Evolutionary conservation across 2,888 invertebrate genomes (phyloP), one percentile per base, ranked within the genome.

Genomic region (Morpho deidamia): DNA sequence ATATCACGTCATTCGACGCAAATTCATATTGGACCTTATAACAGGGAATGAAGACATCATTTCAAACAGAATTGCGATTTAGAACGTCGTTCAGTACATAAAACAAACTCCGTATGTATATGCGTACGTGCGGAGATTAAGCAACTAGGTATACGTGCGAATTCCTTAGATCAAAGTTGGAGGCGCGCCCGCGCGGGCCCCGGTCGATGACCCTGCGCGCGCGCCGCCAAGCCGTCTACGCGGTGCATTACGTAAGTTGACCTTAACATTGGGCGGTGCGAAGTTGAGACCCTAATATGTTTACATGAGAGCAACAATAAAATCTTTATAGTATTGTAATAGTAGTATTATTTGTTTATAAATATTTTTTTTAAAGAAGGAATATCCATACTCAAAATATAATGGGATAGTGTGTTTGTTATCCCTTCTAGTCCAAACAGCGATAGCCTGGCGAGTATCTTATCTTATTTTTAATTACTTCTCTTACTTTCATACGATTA

Each of bases 211-310:
- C 78, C 70, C 78, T 68, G 77, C 76, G 78, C 72, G 58, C 62
- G 69, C 81, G 84, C 81, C 87, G 88, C 89, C 88, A 87, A 76
- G 88, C 88, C 83, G 88, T 89, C 88, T 89, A 83, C 85, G 69
- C 63, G 57, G 69, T 67, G 61, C 55, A 69, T 84, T 85, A 84
- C 80, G 77, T 83, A 85, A 86, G 68, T 64, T 72, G 85, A 83
- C 88, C 88, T 88, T 86, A 87, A 83, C 85, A 81, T 82, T 85
- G 76, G 77, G 70, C 69, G 69, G 72, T 71, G 72, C 67, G 69
- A 69, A 58, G 56, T 54, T 46, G 50, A 43, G 59, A 62, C 62
- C 61, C 58, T 60, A 57, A 49, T 42, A 49, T 23, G 1, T 23
- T 23, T 23, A 23, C 23, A 23, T 2, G 23, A 1, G 5, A 23